Evolutionary conservation across 2,888 invertebrate species (phyloP).

Genomic region (Drosophila infuscata): DNA sequence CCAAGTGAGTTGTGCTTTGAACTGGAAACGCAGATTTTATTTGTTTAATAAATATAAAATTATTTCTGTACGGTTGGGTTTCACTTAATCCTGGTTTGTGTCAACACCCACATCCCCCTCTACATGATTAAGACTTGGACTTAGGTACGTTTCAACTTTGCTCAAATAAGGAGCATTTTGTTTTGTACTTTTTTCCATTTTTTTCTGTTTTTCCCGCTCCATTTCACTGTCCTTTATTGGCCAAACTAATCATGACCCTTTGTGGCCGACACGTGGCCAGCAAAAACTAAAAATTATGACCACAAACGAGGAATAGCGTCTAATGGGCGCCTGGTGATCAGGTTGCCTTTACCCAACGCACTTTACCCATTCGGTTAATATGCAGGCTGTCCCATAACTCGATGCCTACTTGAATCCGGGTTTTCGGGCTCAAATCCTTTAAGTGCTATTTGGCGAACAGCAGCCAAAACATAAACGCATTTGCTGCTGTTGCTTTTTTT

Average conservation of each 20-base stretch:
- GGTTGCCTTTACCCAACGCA: conserved; percentile 7
- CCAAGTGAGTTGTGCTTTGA: conserved; percentile 10
- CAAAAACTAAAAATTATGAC: conserved; percentile 62
- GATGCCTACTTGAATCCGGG: conserved; percentile 57
- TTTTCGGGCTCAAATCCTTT: conserved; percentile 65
- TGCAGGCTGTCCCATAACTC: conserved; percentile 48
- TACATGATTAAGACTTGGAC: conserved; percentile 31
- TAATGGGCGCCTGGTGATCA: conserved; percentile 56
- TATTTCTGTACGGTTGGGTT: conserved; percentile 43
- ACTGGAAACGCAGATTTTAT: conserved; percentile 2
- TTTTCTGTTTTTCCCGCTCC: conserved; percentile 10
- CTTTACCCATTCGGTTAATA: conserved; percentile 22
- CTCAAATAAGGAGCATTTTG: background rate
- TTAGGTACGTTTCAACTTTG: conserved; percentile 24
- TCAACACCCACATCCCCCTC: conserved; percentile 11
- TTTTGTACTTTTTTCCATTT: no score
- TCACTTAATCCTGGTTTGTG: conserved; percentile 41
- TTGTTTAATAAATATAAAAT: conserved; percentile 57
- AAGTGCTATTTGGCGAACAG: conserved; percentile 70
- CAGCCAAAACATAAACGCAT: conserved; percentile 50
- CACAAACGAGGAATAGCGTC: conserved; percentile 33
- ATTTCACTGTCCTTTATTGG: conserved; percentile 45
- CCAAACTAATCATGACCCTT: conserved; percentile 78
- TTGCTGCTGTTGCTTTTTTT: conserved; percentile 23
- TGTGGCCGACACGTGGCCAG: conserved; percentile 73